Conservation (phyloP, 2,888 invertebrate genomes). For the Calameuta idolon region DNA sequence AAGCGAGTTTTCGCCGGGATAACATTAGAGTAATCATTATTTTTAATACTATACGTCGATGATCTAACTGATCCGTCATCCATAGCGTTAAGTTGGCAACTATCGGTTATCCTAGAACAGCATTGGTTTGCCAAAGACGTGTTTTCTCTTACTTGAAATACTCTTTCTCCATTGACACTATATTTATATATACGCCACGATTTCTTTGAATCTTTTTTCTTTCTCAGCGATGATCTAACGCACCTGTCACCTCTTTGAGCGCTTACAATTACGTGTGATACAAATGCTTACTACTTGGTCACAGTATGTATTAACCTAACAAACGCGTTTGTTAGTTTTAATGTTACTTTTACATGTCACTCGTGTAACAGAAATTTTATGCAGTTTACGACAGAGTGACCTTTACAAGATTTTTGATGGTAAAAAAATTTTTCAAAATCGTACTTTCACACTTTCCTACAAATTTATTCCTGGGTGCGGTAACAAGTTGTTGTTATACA, state of each 20-base stretch:
- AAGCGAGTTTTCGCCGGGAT: background rate
- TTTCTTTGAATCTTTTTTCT: background rate
- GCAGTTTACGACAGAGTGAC: no score
- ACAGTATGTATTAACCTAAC: background rate
- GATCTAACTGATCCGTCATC: background rate
- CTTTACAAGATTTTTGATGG: no score
- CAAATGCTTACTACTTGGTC: background rate
- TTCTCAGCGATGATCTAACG: background rate
- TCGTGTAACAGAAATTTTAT: background rate
- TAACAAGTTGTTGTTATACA: background rate
- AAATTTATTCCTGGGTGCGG: no score
- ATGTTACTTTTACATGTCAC: background rate
- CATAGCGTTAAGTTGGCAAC: background rate
- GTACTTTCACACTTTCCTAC: no score
- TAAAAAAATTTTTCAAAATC: no score
- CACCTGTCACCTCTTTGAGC: background rate
- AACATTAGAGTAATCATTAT: background rate
- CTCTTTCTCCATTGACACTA: background rate
- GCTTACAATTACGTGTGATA: background rate
- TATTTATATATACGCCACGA: background rate
- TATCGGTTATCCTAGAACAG: background rate
- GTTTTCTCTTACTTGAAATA: background rate
- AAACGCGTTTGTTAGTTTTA: background rate
- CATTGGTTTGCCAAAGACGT: background rate
- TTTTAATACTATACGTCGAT: background rate